phyloP scores from a whole-genome alignment of 1,140 invertebrate species.

The Diorhabda elongata region DNA sequence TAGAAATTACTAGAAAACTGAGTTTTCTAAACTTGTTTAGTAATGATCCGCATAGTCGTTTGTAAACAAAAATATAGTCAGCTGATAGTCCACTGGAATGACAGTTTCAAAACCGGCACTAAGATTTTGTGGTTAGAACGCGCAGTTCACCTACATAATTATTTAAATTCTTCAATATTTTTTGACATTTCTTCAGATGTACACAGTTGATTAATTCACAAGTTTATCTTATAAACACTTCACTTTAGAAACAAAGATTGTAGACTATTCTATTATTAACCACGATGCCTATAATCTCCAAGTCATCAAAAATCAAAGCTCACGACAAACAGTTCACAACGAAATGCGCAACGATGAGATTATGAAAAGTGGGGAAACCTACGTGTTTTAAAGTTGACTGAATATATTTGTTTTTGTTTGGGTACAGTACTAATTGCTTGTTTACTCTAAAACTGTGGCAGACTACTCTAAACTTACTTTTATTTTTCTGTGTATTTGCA shows the following conservation, averaged over 20 bases:
- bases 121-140: conserved; percentile 17
- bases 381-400: background rate
- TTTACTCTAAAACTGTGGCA: too few species aligned
- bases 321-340: background rate
- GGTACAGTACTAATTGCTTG: too few species aligned
- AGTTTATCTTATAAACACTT: conserved; percentile 1
- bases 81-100: conserved; percentile 13
- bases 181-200: background rate
- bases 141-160: background rate
- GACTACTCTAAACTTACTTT: too few species aligned
- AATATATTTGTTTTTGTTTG: background rate
- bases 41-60: conserved; percentile 4
- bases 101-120: conserved; percentile 17
- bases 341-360: background rate
- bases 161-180: background rate
- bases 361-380: background rate
- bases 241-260: background rate
- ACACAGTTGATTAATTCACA: background rate
- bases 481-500: too few species aligned
- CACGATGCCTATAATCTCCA: background rate
- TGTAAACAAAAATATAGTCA: conserved; percentile 13
- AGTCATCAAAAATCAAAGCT: conserved; percentile 8
- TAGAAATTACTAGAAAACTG: conserved; percentile 9
- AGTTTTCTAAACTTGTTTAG: background rate
- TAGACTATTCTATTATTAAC: background rate